A percentile compares a stretch with the other conserved stretches of the same genome.
These are phyloP conservation scores for Anguilla anguilla DNA, from an alignment of 2,797 vertebrate species.

Conservation along the genomic window DNA sequence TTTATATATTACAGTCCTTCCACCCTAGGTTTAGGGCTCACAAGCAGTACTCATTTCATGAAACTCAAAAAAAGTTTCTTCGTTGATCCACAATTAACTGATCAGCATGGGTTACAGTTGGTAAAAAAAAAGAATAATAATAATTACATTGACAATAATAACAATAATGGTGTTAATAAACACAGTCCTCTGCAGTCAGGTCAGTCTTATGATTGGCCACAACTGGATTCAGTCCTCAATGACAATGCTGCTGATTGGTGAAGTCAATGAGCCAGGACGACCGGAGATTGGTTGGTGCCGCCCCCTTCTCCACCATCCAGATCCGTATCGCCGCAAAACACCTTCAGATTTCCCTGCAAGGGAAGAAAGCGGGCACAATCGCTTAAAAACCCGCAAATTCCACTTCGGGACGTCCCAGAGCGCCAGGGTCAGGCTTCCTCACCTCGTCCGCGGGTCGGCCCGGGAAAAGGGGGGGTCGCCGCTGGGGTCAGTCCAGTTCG, in stretches of 20 bases:
- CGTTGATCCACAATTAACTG: constrained; percentile 72
- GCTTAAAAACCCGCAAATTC: neutral
- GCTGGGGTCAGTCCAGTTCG: constrained; percentile 88
- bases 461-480: constrained; percentile 77
- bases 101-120: constrained; percentile 74
- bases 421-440: neutral
- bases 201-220: constrained; percentile 62
- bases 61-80: constrained; percentile 68
- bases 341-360: constrained; percentile 77
- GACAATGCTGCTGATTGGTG: constrained; percentile 78
- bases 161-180: constrained; percentile 71
- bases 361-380: constrained; percentile 18
- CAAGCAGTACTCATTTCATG: constrained; percentile 66
- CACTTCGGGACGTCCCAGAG: constrained; percentile 15
- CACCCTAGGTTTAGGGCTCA: constrained; percentile 55
- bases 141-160: constrained; percentile 75
- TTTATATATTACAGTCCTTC: constrained; percentile 69
- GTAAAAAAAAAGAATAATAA: constrained; percentile 72
- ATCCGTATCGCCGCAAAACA: constrained; percentile 79
- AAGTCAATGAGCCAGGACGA: constrained; percentile 69
- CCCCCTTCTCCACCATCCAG: constrained; percentile 74
- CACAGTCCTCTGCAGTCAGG: constrained; percentile 79
- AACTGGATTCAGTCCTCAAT: constrained; percentile 73
- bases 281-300: constrained; percentile 70
- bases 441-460: constrained; percentile 62